Base-by-base conservation (phyloP, 2,888 invertebrate genomes). In the Caenorhabditis becei region DNA sequence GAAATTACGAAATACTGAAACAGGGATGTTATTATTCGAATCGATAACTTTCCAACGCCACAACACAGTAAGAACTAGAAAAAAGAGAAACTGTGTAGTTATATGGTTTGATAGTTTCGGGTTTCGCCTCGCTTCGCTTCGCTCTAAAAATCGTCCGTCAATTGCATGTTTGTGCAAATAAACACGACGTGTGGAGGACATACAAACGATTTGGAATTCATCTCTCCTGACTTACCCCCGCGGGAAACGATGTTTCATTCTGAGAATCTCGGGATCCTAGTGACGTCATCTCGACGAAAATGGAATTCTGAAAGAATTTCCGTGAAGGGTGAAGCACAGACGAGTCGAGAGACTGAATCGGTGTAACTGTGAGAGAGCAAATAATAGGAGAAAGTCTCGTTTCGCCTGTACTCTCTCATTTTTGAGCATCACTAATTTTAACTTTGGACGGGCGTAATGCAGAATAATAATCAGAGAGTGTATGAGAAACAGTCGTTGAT, bases 231-330 rank as follows among this genome's bases (percentile, higher is more conserved):
- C 79, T 72, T 74, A 80, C 80, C 69, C 69, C 74, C 20, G 62
- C 67, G 2, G 80, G 80, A 65, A 80, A 80, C 49, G 56, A 74
- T 5, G 80, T 80, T 32, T 74, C 74, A 16, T 63, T 69, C 10
- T 69, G 67, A 14, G 66, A 66, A 14, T 20, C 41, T 49, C 49
- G 35, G 11, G 72, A 72, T 28, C 35, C 63, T 16, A 47, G 14
- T 10, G 69, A 69, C 69, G 62, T 44, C 47, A 47, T 62, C 14
- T 41, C 32, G 23, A n/a, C n/a, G n/a, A n/a, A n/a, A 41, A 56
- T n/a, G 20, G 49, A 20, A 44, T 28, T 62, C 26, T 47, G 26
- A 56, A 56, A 56, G 18, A 18, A 32, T 32, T 18, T 10, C 1
- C 1, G 32, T 18, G 32, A 5, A 3, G 53, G 16, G n/a, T 26